Conservation (phyloP, 2,888 invertebrate genomes). For the Cotesia congregata region DNA sequence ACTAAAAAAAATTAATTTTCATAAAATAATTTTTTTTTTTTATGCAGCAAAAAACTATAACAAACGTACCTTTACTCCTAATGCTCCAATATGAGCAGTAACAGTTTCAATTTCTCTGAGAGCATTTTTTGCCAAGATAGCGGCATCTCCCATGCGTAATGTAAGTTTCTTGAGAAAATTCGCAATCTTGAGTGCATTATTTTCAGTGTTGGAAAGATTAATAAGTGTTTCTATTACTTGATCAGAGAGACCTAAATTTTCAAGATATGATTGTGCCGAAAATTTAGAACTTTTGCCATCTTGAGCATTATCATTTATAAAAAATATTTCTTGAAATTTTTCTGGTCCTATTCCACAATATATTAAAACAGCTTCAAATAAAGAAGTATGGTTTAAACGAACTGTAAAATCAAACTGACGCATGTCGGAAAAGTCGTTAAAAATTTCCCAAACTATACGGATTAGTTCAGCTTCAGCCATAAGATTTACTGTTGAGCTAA, state of each 20-base stretch:
- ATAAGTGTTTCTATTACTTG: conserved; percentile 77
- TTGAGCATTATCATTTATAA: conserved; percentile 71
- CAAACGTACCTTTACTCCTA: conserved; percentile 80
- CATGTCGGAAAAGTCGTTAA: conserved; percentile 78
- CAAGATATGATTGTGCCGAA: conserved; percentile 80
- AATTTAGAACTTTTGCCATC: conserved; percentile 78
- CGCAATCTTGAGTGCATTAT: conserved; percentile 74
- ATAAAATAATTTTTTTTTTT: conserved; percentile 11
- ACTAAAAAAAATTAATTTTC: conserved; percentile 67
- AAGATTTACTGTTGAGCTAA: conserved; percentile 81
- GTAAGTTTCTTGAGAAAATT: conserved; percentile 78
- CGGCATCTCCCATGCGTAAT: conserved; percentile 77
- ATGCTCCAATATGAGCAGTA: conserved; percentile 77
- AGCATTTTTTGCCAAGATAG: conserved; percentile 78
- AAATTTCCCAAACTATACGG: conserved; percentile 82
- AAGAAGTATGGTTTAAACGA: conserved; percentile 83
- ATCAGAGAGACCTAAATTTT: conserved; percentile 78
- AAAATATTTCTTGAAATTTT: conserved; percentile 74
- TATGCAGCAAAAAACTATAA: not conserved
- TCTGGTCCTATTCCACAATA: conserved; percentile 84
- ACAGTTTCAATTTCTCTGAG: conserved; percentile 83
- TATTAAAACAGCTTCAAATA: conserved; percentile 82
- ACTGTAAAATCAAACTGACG: conserved; percentile 78
- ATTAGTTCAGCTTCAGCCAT: conserved; percentile 90
- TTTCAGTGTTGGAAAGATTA: conserved; percentile 79